Conservation (phyloP, 2,888 invertebrate species). For the Mesorhabditis sp. region DNA sequence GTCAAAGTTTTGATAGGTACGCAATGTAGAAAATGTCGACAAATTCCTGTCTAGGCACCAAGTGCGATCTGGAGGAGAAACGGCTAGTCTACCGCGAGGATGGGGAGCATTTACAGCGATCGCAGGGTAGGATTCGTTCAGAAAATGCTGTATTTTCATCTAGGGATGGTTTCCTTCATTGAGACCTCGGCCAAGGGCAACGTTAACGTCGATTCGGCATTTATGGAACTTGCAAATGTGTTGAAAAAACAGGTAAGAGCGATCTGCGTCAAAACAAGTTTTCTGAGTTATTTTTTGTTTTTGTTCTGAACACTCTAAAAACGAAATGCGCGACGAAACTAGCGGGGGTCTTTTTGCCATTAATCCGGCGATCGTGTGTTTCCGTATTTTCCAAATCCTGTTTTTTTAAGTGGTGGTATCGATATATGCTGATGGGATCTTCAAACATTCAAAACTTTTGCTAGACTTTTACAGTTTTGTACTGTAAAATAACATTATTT, state of each 20-base stretch:
- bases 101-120: slow-evolving; percentile 72
- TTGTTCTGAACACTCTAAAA: too few relatives aligned
- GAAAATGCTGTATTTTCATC: not conserved
- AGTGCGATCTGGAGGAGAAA: slow-evolving; percentile 76
- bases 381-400: too few relatives aligned
- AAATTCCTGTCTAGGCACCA: slow-evolving; percentile 67
- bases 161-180: slow-evolving; percentile 47
- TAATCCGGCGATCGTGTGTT: too few relatives aligned
- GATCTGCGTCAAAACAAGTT: too few relatives aligned
- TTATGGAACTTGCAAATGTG: slow-evolving; percentile 79
- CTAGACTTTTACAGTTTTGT: too few relatives aligned
- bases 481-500: too few relatives aligned
- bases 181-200: slow-evolving; percentile 65
- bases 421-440: too few relatives aligned
- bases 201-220: slow-evolving; percentile 83
- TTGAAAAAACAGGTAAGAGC: slow-evolving; percentile 66
- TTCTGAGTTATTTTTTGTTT: too few relatives aligned
- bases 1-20: slow-evolving; percentile 82
- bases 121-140: slow-evolving; percentile 23
- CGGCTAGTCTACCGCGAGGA: slow-evolving; percentile 81
- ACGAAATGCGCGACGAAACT: too few relatives aligned
- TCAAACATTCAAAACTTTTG: too few relatives aligned
- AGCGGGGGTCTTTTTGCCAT: too few relatives aligned
- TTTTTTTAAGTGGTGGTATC: too few relatives aligned
- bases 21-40: slow-evolving; percentile 22